Base-by-base conservation (phyloP, 2,888 invertebrate species). In the Mimumesa dahlbomi region DNA sequence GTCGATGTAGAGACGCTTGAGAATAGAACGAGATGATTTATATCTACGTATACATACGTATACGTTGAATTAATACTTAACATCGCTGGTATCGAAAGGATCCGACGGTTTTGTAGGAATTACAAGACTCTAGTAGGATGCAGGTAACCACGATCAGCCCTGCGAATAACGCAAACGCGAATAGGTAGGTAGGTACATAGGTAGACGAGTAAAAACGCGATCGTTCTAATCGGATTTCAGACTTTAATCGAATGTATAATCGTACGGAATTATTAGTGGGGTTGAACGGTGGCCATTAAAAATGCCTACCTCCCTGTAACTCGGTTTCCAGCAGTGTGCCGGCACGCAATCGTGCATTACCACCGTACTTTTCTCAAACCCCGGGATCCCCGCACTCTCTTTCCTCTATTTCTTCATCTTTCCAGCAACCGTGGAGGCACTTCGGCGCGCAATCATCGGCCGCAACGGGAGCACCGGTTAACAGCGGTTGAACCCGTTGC, bases 331-430 rank as follows among this genome's bases (percentile, higher is more conserved):
- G 36, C 59, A 31, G 7, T 7, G 43, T 25, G 56, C 68, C 45
- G 65, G 67, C 75, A 68, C 75, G 78, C 73, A 74, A 62, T 74
- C 80, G 79, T 76, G 78, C 74, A 75, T 80, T 75, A 72, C 71
- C 74, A 57, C 34, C 53, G 66, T 58, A 56, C 71, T 73, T 75
- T 75, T 76, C n/a, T 76, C 75, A 63, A n/a, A n/a, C n/a, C n/a
- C 59, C 45, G 34, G 48, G 31, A 45, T 19, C 25, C 11, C 34
- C 22, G 50, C 36, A 21, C 40, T 40, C 25, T 38, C 48, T 40
- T 18, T 34, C 57, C 49, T 38, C 13, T 11, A 48, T 49, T 45
- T 53, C 50, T 21, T 56, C 38, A 14, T 54, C 40, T 19, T 50
- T 38, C 13, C 46, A 36, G 50, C 53, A 61, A 42, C 71, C 25